Percentiles rank a stretch among this genome's conserved stretches.
Evolutionary conservation across 2,113 vertebrate genomes (phyloP).

Genomic region (Orthonyx spaldingii): DNA sequence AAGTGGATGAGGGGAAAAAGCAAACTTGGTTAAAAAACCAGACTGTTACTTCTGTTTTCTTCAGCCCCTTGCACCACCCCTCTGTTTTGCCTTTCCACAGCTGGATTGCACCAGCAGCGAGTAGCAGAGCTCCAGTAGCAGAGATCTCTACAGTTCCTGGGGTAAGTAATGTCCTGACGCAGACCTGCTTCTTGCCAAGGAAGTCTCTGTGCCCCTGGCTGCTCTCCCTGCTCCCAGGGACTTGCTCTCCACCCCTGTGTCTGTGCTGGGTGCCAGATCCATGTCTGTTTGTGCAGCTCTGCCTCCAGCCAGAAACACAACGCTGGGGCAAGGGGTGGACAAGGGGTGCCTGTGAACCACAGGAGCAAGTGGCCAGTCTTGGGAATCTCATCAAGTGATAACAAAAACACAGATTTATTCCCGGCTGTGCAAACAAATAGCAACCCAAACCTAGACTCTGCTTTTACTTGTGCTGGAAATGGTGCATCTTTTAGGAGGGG

Average conservation of each 20-base stretch:
- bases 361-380: not conserved
- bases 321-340: not conserved
- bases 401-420: not conserved
- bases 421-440: not conserved
- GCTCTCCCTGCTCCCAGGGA: not conserved
- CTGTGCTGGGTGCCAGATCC: not conserved
- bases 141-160: not conserved
- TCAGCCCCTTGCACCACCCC: not conserved
- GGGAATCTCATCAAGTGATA: not conserved
- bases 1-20: not conserved
- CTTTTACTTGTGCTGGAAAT: not conserved
- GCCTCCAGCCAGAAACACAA: not conserved
- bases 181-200: not conserved
- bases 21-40: not conserved
- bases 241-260: not conserved
- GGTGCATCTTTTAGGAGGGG: not conserved
- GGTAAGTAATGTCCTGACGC: not conserved
- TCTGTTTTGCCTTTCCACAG: not conserved
- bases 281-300: not conserved
- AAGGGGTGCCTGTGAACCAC: not conserved
- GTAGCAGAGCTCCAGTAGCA: not conserved
- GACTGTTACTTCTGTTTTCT: not conserved
- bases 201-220: not conserved
- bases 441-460: not conserved
- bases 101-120: not conserved